Percentiles rank a stretch among this genome's conserved stretches.
Conservation (phyloP, 2,797 vertebrate species). For the Microtus agrestis region DNA sequence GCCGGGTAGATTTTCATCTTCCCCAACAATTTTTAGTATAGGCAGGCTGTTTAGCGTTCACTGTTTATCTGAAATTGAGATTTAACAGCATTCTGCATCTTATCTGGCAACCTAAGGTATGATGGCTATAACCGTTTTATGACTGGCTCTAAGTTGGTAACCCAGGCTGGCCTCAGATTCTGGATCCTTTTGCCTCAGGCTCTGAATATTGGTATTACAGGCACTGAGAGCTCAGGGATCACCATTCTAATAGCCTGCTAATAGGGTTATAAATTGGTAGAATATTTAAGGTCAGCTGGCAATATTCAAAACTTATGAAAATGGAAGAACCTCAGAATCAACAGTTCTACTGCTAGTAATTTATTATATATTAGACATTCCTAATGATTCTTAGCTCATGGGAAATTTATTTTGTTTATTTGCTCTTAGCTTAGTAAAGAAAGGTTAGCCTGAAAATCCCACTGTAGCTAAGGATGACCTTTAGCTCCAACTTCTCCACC, state of each 20-base stretch:
- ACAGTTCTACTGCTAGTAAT: neutral
- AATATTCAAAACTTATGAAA: slow-evolving; percentile 10
- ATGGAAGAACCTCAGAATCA: slow-evolving; percentile 1
- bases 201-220: neutral
- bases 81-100: neutral
- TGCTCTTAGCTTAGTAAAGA: neutral
- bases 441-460: neutral
- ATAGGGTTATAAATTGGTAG: neutral
- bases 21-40: neutral
- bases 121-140: neutral
- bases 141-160: neutral
- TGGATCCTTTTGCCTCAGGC: neutral
- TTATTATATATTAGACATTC: neutral
- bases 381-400: neutral
- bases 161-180: neutral
- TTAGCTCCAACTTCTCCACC: neutral
- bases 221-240: neutral
- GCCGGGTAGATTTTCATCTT: slow-evolving; percentile 33
- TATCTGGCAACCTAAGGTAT: neutral
- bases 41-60: neutral
- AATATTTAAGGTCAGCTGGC: neutral
- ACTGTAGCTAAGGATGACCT: neutral
- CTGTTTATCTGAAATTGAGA: neutral
- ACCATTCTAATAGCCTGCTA: neutral
- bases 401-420: neutral